These are phyloP conservation scores for Leptonema lineaticorne DNA, from an alignment of 1,140 invertebrate species.

Conservation along the genomic window DNA sequence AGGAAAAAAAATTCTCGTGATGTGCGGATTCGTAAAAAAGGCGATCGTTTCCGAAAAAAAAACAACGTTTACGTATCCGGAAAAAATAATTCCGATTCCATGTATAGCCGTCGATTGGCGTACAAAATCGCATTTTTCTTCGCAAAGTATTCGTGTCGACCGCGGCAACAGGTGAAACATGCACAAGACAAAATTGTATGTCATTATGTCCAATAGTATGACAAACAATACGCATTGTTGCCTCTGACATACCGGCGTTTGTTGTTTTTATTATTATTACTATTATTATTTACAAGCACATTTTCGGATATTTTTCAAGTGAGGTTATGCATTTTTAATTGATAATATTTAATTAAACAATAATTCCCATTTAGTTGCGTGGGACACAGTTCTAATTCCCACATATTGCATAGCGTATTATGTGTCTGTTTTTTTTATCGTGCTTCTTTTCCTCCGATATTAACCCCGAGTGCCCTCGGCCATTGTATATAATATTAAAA, in stretches of 20 bases:
- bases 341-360: slow-evolving; percentile 37
- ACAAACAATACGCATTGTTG: slow-evolving; percentile 38
- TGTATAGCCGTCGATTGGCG: neutral
- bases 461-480: slow-evolving; percentile 16
- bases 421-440: neutral
- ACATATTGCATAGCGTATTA: slow-evolving; percentile 17
- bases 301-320: slow-evolving; percentile 22
- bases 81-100: neutral
- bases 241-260: neutral
- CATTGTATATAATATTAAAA: neutral
- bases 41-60: neutral
- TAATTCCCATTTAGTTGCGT: slow-evolving; percentile 33
- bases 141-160: neutral
- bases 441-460: neutral
- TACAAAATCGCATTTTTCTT: slow-evolving; percentile 15
- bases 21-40: neutral
- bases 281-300: too few species aligned
- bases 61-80: neutral
- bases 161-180: neutral
- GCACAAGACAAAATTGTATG: slow-evolving; percentile 1
- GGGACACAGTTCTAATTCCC: slow-evolving; percentile 33
- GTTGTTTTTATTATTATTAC: too few species aligned
- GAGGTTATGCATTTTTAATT: slow-evolving; percentile 39
- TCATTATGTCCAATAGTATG: slow-evolving; percentile 5
- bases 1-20: neutral